phyloP scores from a whole-genome alignment of 2,113 vertebrate species.

The Columba janthina region DNA sequence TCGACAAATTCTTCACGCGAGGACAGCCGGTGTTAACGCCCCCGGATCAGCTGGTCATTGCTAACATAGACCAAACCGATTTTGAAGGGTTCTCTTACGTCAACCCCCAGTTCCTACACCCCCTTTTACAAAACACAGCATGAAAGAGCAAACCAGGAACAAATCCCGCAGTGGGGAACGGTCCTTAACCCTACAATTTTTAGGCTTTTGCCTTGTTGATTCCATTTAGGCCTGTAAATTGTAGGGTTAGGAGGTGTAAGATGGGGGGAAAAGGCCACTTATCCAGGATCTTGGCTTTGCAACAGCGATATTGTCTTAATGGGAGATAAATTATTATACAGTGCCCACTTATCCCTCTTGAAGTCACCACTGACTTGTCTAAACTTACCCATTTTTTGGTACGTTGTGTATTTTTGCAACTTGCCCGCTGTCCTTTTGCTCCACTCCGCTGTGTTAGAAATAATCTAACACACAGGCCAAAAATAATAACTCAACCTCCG shows the following conservation, averaged over 20 bases:
- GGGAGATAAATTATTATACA: neutral
- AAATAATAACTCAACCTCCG: neutral
- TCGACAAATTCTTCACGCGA: constrained; percentile 97
- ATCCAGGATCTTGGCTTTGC: constrained; percentile 48
- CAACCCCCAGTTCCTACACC: constrained; percentile 91
- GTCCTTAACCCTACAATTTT: constrained; percentile 66
- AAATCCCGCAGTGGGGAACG: neutral
- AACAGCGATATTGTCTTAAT: neutral
- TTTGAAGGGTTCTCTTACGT: constrained; percentile 96
- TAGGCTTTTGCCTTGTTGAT: constrained; percentile 62
- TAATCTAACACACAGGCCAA: neutral
- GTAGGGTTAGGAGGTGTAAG: constrained; percentile 57
- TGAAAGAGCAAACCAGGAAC: constrained; percentile 72
- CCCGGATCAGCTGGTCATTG: constrained; percentile 95
- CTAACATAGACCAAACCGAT: constrained; percentile 97
- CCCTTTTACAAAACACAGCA: constrained; percentile 84
- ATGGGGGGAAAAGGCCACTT: constrained; percentile 19
- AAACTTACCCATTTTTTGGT: constrained; percentile 53
- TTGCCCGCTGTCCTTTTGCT: constrained; percentile 19
- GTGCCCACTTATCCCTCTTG: constrained; percentile 26
- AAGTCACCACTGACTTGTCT: constrained; percentile 32
- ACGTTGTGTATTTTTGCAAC: constrained; percentile 45
- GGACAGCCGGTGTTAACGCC: constrained; percentile 95
- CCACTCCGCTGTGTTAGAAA: neutral
- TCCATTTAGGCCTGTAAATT: constrained; percentile 68